Conservation (phyloP, 2,888 invertebrate species). For the Eumerus sabulonum region DNA sequence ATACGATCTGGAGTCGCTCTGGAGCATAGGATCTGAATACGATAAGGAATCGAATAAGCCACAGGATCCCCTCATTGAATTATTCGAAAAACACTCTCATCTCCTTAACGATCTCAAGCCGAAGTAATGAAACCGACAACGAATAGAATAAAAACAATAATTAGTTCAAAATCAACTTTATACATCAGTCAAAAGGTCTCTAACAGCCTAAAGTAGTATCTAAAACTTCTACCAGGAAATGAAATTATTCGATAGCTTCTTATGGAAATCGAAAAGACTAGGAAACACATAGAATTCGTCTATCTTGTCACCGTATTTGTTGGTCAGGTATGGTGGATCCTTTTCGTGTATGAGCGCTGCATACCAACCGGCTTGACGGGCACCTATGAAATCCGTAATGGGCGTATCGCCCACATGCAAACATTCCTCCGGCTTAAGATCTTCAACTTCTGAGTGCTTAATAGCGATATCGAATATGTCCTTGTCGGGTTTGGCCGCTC, state of each 20-base stretch:
- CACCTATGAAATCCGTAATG: constrained; percentile 88
- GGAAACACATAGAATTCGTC: constrained; percentile 78
- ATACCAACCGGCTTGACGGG: constrained; percentile 87
- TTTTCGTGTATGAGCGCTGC: constrained; percentile 81
- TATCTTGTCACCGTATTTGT: constrained; percentile 78
- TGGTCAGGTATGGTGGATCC: constrained; percentile 74
- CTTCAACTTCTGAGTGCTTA: constrained; percentile 77
- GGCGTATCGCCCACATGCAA: constrained; percentile 91
- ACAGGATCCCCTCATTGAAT: constrained; percentile 82
- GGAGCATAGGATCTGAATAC: constrained; percentile 91
- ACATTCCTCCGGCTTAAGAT: constrained; percentile 82
- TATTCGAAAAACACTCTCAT: constrained; percentile 84
- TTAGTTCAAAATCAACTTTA: constrained; percentile 12
- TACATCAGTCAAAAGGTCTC: constrained; percentile 44
- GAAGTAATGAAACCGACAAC: constrained; percentile 8
- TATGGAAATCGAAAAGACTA: constrained; percentile 80
- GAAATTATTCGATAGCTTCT: constrained; percentile 74
- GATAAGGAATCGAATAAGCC: constrained; percentile 85
- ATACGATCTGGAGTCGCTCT: constrained; percentile 94
- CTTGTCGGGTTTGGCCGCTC: constrained; percentile 86
- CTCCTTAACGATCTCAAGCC: constrained; percentile 77
- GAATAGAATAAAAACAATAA: constrained; percentile 16
- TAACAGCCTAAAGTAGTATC: constrained; percentile 28
- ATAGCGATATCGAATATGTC: constrained; percentile 86
- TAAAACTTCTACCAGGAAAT: constrained; percentile 74